Base-by-base conservation (phyloP, 2,113 vertebrate species). In the Gavia stellata region DNA sequence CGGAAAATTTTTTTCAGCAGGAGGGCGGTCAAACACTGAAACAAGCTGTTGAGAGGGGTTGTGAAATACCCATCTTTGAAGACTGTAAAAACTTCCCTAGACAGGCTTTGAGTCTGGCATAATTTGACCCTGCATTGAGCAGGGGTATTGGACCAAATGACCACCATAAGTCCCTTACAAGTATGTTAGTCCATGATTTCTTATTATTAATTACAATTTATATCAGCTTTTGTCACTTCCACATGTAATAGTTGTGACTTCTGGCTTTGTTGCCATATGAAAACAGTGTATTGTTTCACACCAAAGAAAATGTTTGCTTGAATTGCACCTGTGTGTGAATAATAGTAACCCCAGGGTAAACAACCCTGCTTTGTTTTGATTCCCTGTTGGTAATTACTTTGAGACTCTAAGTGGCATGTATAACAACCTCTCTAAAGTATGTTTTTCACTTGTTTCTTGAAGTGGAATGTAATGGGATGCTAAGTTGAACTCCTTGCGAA, bases 1-100 rank as follows among this genome's bases (percentile, higher is more conserved):
- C 75, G 56, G 18, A 62, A 47, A 10, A 7, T 2, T 40, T 90
- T 91, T 95, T 72, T 59, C 21, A 63, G 11, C 10, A 23, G 49
- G 14, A 63, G 15, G 3, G 36, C 0, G 0, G 42, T 82, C 29
- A 75, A n/a, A 42, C 17, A 42, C 5, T 79, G 71, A 34, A 90
- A 73, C 23, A 73, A 70, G 25, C 34, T 86, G 40, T 83, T 90
- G 38, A 34, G 34, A 52, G 17, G 9, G 5, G 10, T 42, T 85
- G 23, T 90, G 62, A 79, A 88, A 74, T 75, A 34, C 0, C 11
- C 9, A 2, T 61, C 52, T 53, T 52, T 47, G 33, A 72, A 73
- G 5, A 8, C 19, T 3, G 16, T 80, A 24, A 68, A 75, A 75
- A 50, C 31, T 80, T 88, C 47, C 23, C 23, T 75, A 26, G 29